Percentiles rank a stretch among this genome's conserved stretches.
phyloP scores from a whole-genome alignment of 2,888 invertebrate species.

The Coenonympha glycerion region DNA sequence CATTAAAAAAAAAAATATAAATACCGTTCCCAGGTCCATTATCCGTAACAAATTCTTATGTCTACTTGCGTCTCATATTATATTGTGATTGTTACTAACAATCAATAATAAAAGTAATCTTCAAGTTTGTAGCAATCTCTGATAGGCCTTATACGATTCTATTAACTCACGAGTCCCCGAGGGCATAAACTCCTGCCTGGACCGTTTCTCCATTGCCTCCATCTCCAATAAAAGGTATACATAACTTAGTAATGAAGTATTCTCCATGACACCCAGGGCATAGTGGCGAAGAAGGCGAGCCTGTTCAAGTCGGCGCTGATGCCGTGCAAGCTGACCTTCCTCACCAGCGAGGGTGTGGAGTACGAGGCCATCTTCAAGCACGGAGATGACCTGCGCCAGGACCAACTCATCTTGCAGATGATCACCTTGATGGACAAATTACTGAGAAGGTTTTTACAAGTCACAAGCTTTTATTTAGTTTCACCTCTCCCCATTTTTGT shows the following conservation, averaged over 20 bases:
- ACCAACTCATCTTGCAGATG: slow-evolving; percentile 98
- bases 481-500: no score
- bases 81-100: no score
- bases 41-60: no score
- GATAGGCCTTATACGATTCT: no score
- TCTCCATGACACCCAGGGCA: slow-evolving; percentile 69
- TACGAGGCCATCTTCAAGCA: slow-evolving; percentile 98
- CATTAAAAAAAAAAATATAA: no score
- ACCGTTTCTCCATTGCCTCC: not conserved
- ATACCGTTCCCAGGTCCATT: no score
- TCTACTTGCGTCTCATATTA: no score
- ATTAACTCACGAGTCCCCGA: no score
- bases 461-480: no score
- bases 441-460: slow-evolving; percentile 79
- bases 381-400: slow-evolving; percentile 97
- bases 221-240: not conserved
- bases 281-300: slow-evolving; percentile 90
- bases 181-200: no score
- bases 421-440: slow-evolving; percentile 98
- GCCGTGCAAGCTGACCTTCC: slow-evolving; percentile 93
- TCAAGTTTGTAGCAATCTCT: no score
- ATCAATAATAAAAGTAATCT: no score
- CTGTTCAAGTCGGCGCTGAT: slow-evolving; percentile 97
- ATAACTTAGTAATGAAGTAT: not conserved
- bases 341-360: slow-evolving; percentile 85